Evolutionary conservation across 2,113 vertebrate genomes (phyloP), one percentile per base, ranked within the genome.

Genomic region (Puffinus mauretanicus): DNA sequence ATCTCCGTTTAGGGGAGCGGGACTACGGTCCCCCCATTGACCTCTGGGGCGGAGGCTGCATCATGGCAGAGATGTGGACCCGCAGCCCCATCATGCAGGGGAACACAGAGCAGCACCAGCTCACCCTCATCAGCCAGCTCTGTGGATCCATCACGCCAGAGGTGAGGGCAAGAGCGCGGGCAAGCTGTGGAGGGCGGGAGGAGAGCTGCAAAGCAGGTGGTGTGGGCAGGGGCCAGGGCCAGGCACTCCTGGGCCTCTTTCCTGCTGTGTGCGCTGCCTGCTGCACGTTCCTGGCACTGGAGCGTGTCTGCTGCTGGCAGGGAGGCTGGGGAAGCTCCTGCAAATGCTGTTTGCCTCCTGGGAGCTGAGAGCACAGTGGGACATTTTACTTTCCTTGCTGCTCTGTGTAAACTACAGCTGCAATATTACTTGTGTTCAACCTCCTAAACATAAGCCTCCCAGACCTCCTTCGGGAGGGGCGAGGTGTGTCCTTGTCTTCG

Each of bases 31-130:
- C 99, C 8, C 99, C 99, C 90, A 99, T 99, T 66, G 99, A 99
- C 94, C 98, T 99, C 36, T 99, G 99, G 99, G 99, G 99, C 0
- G 99, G 97, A 5, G 99, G 99, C 67, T 99, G 99, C 97, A 99
- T 99, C 98, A 99, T 99, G 99, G 99, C 99, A 0, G 99, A 99
- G 97, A 99, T 99, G 99, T 99, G 99, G 99, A 99, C 99, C 24
- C 98, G 99, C 71, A 99, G 99, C 97, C 99, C 99, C 54, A 99
- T 99, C 98, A 99, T 99, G 99, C 99, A 99, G 96, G 99, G 99
- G 34, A 99, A 99, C 98, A 99, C 99, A 0, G 99, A 99, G 84
- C 99, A 99, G 96, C 99, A 99, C 96, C 99, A 99, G 97, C 99
- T 99, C 36, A 99, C 99, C 4, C 99, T 99, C 80, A 99, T 99